Conservation (phyloP, 2,797 vertebrate species). For the Synanceia verrucosa region DNA sequence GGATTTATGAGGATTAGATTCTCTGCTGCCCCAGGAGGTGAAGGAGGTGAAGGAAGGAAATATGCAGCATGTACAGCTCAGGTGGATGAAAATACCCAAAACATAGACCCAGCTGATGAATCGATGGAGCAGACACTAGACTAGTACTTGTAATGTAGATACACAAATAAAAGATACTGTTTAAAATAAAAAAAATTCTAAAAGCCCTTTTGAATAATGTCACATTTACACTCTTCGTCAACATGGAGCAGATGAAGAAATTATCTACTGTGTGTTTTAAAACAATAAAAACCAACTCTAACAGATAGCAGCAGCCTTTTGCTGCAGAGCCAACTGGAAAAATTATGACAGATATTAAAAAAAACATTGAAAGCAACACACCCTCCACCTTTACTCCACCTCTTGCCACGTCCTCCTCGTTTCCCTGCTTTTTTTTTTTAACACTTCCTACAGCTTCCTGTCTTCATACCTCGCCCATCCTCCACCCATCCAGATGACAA, state of each 20-base stretch:
- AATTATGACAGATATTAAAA: neutral
- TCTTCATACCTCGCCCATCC: constrained; percentile 7
- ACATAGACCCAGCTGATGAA: too few relatives aligned
- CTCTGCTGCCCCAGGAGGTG: neutral
- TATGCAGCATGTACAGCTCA: neutral
- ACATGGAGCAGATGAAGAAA: neutral
- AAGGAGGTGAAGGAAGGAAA: neutral
- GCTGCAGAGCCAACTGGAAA: neutral
- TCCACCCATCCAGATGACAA: constrained; percentile 22
- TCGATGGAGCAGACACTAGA: too few relatives aligned
- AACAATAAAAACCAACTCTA: neutral
- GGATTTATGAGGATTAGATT: neutral
- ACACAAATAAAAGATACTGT: too few relatives aligned
- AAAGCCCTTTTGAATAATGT: neutral
- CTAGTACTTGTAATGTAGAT: too few relatives aligned
- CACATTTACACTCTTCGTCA: neutral
- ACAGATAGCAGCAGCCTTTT: neutral
- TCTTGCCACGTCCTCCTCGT: constrained; percentile 18
- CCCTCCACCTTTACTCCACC: constrained; percentile 39
- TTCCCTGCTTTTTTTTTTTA: neutral
- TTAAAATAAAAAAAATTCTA: neutral
- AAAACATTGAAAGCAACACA: neutral
- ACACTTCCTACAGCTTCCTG: neutral
- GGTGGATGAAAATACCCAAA: neutral
- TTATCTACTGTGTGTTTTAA: neutral